phyloP scores from a whole-genome alignment of 2,797 vertebrate species.

The Ispidina picta region DNA sequence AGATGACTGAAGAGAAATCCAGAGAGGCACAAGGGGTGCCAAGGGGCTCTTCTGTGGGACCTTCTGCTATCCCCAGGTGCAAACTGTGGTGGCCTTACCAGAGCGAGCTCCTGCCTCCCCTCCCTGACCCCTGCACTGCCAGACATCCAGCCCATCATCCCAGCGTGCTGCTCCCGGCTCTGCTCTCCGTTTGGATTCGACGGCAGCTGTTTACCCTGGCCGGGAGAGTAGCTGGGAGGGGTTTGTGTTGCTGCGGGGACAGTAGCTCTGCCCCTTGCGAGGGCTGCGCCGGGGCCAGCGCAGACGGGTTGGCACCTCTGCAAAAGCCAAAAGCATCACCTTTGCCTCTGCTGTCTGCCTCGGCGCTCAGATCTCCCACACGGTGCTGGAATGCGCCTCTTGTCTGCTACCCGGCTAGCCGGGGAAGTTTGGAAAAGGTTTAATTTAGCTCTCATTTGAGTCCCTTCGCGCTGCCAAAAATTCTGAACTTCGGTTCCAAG shows the following conservation, averaged over 20 bases:
- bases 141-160: not conserved
- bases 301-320: slow-evolving; percentile 41
- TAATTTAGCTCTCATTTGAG: slow-evolving; percentile 58
- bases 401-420: slow-evolving; percentile 54
- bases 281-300: rapidly evolving
- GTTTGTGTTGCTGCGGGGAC: not conserved
- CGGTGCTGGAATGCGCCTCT: slow-evolving; percentile 56
- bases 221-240: not conserved
- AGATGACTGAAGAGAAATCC: not conserved
- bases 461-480: slow-evolving; percentile 36
- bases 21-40: not conserved
- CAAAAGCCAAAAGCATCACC: slow-evolving; percentile 39
- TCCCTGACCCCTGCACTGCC: not conserved
- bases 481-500: slow-evolving; percentile 52
- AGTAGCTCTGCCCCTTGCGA: not conserved
- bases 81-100: not conserved
- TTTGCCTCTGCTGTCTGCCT: slow-evolving; percentile 55
- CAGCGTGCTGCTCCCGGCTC: not conserved
- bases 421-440: slow-evolving; percentile 49
- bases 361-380: slow-evolving; percentile 31
- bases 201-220: not conserved
- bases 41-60: not conserved
- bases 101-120: not conserved
- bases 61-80: not conserved
- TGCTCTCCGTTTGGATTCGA: not conserved